Conservation (phyloP, 1,140 invertebrate species). For the Ceratosolen fusciceps region DNA sequence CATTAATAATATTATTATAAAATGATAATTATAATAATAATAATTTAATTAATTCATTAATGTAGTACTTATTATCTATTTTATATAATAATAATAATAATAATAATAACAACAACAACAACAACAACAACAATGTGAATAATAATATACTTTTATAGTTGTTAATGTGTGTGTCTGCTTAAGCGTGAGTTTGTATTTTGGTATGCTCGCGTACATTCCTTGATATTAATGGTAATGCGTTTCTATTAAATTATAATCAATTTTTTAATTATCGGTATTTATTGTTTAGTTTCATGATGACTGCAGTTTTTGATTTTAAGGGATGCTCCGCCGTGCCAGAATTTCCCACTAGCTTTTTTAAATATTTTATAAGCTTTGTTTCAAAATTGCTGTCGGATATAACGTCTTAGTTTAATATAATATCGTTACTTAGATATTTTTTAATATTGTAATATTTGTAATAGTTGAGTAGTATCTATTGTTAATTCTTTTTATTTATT, state of each 20-base stretch:
- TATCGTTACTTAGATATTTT: slow-evolving; percentile 37
- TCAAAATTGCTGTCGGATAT: slow-evolving; percentile 55
- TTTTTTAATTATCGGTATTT: slow-evolving; percentile 62
- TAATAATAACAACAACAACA: too few relatives aligned
- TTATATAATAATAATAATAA: too few relatives aligned
- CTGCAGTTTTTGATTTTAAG: slow-evolving; percentile 71
- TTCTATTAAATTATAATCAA: slow-evolving; percentile 42
- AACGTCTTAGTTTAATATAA: slow-evolving; percentile 47
- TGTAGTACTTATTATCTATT: slow-evolving; percentile 64
- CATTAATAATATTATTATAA: slow-evolving; percentile 52
- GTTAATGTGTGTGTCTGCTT: slow-evolving; percentile 51
- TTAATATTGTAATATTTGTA: slow-evolving; percentile 46
- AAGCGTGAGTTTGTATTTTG: slow-evolving; percentile 55
- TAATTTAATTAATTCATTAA: slow-evolving; percentile 56
- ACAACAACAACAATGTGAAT: too few relatives aligned
- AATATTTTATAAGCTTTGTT: too few relatives aligned
- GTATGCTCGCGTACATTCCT: slow-evolving; percentile 58
- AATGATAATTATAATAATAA: slow-evolving; percentile 54
- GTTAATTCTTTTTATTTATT: too few relatives aligned
- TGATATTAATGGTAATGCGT: slow-evolving; percentile 67
- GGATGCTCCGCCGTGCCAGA: slow-evolving; percentile 54
- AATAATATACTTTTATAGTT: slow-evolving; percentile 69
- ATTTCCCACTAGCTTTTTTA: slow-evolving; percentile 39
- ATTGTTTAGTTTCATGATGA: slow-evolving; percentile 68
- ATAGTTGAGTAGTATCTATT: slow-evolving; percentile 32